Percentiles rank a stretch among this genome's conserved stretches.
phyloP scores from a whole-genome alignment of 64 coral and sea anemone genomes.

The Stylophora pistillata region DNA sequence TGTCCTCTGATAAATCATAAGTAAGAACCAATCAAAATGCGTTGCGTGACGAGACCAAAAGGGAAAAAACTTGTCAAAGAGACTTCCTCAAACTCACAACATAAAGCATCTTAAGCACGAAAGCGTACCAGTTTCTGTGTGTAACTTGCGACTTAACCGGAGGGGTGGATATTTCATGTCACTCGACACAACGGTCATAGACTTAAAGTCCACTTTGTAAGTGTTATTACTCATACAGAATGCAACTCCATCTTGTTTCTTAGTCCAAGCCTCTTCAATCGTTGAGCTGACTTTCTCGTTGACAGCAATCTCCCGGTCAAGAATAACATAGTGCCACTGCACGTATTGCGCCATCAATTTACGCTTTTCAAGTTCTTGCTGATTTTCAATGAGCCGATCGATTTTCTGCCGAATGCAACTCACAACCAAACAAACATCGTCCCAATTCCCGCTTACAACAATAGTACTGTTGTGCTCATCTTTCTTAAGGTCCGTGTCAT shows the following conservation, averaged over 20 bases:
- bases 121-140: neutral
- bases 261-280: neutral
- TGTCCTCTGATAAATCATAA: no score
- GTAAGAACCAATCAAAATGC: no score
- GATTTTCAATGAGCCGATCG: neutral
- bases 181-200: neutral
- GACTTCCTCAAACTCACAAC: no score
- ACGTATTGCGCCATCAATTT: conserved; percentile 20
- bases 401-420: conserved; percentile 15
- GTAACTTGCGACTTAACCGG: neutral
- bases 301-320: conserved; percentile 4
- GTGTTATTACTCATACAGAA: neutral
- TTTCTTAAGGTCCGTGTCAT: neutral
- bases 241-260: neutral
- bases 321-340: conserved; percentile 10
- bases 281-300: neutral
- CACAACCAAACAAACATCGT: neutral
- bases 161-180: neutral
- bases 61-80: no score
- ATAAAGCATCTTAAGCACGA: neutral
- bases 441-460: neutral
- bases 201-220: conserved; percentile 4
- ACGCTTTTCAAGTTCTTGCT: neutral
- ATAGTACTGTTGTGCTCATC: neutral
- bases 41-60: no score